phyloP scores from a whole-genome alignment of 2,113 vertebrate genomes.

The Neolamprologus ventralis region DNA sequence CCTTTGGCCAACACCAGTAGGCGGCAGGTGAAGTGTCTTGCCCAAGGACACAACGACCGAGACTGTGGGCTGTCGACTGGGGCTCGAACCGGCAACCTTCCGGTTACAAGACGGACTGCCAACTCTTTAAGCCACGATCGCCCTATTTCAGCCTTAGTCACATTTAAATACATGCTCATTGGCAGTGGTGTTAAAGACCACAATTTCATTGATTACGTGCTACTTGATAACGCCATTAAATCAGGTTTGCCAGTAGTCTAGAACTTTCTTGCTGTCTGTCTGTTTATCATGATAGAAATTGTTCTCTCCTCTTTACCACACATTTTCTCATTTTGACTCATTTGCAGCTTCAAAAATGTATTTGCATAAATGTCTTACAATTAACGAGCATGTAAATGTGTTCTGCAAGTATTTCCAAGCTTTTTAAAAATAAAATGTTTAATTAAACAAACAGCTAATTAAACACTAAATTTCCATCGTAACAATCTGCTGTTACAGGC shows the following conservation, averaged over 20 bases:
- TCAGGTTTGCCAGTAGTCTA: not conserved
- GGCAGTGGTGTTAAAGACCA: not conserved
- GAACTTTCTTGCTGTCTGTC: not conserved
- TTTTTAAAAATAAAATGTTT: not conserved
- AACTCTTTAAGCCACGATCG: not conserved
- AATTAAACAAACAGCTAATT: constrained; percentile 3
- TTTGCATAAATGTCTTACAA: not conserved
- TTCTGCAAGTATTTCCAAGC: not conserved
- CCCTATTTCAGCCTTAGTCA: not conserved
- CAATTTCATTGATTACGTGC: not conserved
- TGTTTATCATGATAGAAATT: not conserved
- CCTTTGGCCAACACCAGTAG: accelerated
- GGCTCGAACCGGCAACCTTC: not conserved
- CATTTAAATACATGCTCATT: not conserved
- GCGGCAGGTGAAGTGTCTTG: accelerated
- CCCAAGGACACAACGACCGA: accelerated
- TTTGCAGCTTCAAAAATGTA: not conserved
- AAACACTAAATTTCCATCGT: not conserved
- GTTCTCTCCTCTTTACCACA: not conserved
- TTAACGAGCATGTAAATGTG: not conserved
- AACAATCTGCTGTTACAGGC: not conserved
- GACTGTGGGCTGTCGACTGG: not conserved
- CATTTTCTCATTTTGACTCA: not conserved
- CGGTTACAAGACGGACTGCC: accelerated
- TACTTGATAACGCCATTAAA: not conserved